Base-by-base conservation (phyloP, 1,140 invertebrate species). In the Solenopsis fugax region DNA sequence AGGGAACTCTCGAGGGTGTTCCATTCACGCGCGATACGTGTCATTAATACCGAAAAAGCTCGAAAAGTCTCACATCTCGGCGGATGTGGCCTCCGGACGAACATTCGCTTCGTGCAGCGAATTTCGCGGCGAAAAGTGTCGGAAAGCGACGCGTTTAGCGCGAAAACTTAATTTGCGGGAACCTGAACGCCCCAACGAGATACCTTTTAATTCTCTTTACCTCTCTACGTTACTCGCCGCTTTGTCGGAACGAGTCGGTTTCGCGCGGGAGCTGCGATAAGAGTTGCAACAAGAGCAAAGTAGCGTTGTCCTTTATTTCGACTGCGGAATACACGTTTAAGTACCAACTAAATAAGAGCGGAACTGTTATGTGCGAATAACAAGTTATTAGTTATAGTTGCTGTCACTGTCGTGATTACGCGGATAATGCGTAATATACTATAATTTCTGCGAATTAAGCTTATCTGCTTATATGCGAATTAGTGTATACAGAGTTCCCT, bases 151-250 rank as follows among this genome's bases (percentile, higher is more conserved):
- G 52, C 41, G 18, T 82, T 82, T 82, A 75, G 24, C 18, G 80
- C 41, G 54, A 37, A 84, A 84, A 84, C 54, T 73, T 75, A 84
- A 84, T 84, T 84, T 84, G 80, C 69, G 24, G n/a, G 34, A 60
- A 75, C 29, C 54, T 81, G 21, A n/a, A 16, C 58, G 16, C 7
- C 75, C 37, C 37, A 52, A 34, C 34, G 34, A 41, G 34, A 81
- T 69, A 81, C 34, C 77, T 81, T 69, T 81, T 58, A 81, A 71
- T 81, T 69, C 34, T 69, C 48, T 81, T 71, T 81, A 69, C 64
- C 48, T 81, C 2, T 71, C 34, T 54, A 3, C 29, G 62, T 34
- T 80, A 56, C 29, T 56, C 13, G 13, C n/a, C 29, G 29, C 50
- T 81, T 71, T 71, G 77, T 69, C 34, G 64, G 64, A 24, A 18